These are phyloP conservation scores for Hozukius guyotensis DNA, from an alignment of 2,797 vertebrate genomes.

Conservation along the genomic window DNA sequence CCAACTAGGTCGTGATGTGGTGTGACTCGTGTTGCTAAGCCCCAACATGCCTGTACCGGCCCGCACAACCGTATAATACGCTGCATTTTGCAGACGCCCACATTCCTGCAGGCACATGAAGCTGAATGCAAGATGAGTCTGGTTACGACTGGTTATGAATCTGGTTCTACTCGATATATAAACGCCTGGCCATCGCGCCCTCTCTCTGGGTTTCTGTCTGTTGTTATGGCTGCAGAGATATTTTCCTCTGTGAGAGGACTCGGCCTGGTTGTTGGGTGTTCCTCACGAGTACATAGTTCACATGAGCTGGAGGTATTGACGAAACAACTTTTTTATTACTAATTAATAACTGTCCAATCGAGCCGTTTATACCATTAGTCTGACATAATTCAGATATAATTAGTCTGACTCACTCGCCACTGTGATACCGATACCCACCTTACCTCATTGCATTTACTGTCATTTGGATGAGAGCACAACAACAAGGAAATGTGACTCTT, in stretches of 20 bases:
- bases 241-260: constrained; percentile 21
- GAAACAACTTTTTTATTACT: neutral
- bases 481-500: neutral
- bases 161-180: neutral
- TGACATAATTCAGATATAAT: neutral
- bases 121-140: constrained; percentile 26
- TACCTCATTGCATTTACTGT: neutral
- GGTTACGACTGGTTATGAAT: constrained; percentile 44
- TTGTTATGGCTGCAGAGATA: constrained; percentile 46
- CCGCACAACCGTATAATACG: constrained; percentile 27
- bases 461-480: neutral
- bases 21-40: constrained; percentile 7
- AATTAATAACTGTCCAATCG: neutral
- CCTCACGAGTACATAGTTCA: constrained; percentile 15
- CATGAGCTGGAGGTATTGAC: constrained; percentile 3
- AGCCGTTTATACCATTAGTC: neutral
- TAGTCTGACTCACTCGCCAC: constrained; percentile 19
- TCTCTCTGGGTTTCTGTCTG: constrained; percentile 9
- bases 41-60: constrained; percentile 55
- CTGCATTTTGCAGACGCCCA: constrained; percentile 47
- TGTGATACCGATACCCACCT: neutral
- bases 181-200: neutral
- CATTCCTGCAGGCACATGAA: constrained; percentile 62
- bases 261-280: constrained; percentile 46
- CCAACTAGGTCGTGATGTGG: neutral